Conservation (phyloP, 2,888 invertebrate species). For the Polietes domitor region DNA sequence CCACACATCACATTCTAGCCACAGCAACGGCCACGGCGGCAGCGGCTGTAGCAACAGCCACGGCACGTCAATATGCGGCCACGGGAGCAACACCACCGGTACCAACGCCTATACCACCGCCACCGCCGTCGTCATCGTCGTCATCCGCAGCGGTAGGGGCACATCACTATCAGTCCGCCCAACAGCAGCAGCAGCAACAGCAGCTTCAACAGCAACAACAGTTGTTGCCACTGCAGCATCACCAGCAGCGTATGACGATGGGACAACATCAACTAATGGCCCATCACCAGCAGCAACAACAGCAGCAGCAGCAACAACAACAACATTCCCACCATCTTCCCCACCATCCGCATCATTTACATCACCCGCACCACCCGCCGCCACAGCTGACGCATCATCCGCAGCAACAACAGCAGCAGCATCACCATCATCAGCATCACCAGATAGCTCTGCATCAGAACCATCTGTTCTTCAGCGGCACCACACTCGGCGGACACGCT, state of each 20-base stretch:
- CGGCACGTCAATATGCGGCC: constrained; percentile 69
- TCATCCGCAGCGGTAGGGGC: constrained; percentile 43
- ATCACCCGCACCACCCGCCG: constrained; percentile 63
- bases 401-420: constrained; percentile 61
- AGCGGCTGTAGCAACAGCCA: constrained; percentile 72
- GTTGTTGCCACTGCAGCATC: constrained; percentile 47
- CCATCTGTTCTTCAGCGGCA: constrained; percentile 75
- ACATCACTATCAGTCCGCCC: not conserved
- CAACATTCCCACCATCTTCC: constrained; percentile 58
- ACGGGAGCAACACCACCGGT: constrained; percentile 64
- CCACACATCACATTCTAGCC: constrained; percentile 78
- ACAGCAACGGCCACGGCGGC: constrained; percentile 76
- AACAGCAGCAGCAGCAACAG: constrained; percentile 45
- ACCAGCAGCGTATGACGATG: constrained; percentile 70
- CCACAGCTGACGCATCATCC: constrained; percentile 62
- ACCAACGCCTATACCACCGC: constrained; percentile 67
- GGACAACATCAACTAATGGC: constrained; percentile 68
- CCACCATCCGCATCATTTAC: constrained; percentile 62
- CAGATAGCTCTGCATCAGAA: constrained; percentile 72
- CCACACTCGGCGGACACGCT: constrained; percentile 72
- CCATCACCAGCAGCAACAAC: constrained; percentile 64
- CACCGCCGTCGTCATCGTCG: constrained; percentile 68
- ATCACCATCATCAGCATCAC: constrained; percentile 70
- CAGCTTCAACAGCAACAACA: constrained; percentile 51
- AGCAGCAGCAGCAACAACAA: constrained; percentile 64